Evolutionary conservation across 1,140 invertebrate species (phyloP).

Genomic region (Aleiodes sp.): DNA sequence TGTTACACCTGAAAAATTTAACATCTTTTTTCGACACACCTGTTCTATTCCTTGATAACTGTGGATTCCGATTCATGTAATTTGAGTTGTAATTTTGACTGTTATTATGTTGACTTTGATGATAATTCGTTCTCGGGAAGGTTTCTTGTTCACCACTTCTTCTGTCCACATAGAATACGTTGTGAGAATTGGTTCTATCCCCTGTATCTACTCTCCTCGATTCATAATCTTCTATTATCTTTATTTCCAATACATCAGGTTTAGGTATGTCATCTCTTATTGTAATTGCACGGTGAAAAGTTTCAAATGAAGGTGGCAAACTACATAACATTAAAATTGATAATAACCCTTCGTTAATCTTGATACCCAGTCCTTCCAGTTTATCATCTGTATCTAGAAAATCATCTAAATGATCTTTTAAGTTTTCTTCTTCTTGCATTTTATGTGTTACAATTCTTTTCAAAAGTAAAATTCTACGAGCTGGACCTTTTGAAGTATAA

Average conservation of each 20-base stretch:
- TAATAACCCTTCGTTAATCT: constrained; percentile 39
- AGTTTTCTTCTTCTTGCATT: constrained; percentile 39
- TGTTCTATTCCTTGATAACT: no score
- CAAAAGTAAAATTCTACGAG: constrained; percentile 15
- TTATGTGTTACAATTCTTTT: constrained; percentile 35
- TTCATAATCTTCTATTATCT: constrained; percentile 41
- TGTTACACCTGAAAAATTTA: constrained; percentile 5
- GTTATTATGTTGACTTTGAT: no score
- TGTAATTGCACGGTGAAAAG: constrained; percentile 41
- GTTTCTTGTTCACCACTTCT: not conserved
- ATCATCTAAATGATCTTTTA: constrained; percentile 34
- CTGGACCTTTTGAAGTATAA: constrained; percentile 26
- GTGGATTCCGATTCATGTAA: no score
- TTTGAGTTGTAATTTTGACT: no score
- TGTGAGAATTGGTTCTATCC: not conserved
- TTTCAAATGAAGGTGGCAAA: constrained; percentile 40
- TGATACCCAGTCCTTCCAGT: constrained; percentile 36
- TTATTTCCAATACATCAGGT: constrained; percentile 37
- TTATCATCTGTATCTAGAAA: constrained; percentile 43
- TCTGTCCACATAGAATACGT: not conserved
- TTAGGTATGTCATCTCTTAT: constrained; percentile 39
- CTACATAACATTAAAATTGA: constrained; percentile 37
- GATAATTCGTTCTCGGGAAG: not conserved
- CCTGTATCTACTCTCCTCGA: not conserved
- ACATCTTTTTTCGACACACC: not conserved